These are phyloP conservation scores for Clivina fossor DNA, from an alignment of 2,888 invertebrate genomes.

Conservation along the genomic window DNA sequence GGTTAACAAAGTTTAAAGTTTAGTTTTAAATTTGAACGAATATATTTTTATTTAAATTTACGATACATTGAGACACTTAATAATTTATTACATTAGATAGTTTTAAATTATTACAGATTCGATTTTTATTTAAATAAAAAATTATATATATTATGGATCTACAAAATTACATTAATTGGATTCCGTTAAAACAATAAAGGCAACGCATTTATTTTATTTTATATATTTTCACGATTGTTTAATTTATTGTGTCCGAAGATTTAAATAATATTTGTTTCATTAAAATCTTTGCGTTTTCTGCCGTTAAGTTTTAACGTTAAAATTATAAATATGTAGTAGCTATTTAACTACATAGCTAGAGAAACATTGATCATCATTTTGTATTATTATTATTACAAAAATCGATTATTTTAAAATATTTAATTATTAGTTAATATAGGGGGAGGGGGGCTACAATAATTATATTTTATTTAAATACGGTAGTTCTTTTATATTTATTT, in stretches of 20 bases:
- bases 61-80: constrained; percentile 15
- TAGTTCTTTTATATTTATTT: too few relatives aligned
- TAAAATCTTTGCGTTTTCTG: constrained; percentile 23
- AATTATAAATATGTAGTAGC: constrained; percentile 23
- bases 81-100: constrained; percentile 11
- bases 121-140: constrained; percentile 23
- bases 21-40: constrained; percentile 16
- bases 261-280: not conserved
- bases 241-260: not conserved
- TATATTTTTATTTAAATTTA: constrained; percentile 13
- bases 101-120: constrained; percentile 4
- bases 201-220: constrained; percentile 21
- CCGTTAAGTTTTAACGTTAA: constrained; percentile 32
- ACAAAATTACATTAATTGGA: constrained; percentile 19
- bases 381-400: constrained; percentile 19
- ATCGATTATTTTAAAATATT: not conserved
- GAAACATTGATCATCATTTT: too few relatives aligned
- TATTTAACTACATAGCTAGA: constrained; percentile 4
- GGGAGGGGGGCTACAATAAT: not conserved
- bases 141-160: constrained; percentile 23
- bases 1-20: too few relatives aligned
- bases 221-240: not conserved
- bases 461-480: too few relatives aligned
- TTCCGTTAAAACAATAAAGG: constrained; percentile 32
- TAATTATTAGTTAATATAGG: not conserved